Conservation (phyloP, 92 coral and sea anemone genomes). For the Zoanthus sansibaricus region DNA sequence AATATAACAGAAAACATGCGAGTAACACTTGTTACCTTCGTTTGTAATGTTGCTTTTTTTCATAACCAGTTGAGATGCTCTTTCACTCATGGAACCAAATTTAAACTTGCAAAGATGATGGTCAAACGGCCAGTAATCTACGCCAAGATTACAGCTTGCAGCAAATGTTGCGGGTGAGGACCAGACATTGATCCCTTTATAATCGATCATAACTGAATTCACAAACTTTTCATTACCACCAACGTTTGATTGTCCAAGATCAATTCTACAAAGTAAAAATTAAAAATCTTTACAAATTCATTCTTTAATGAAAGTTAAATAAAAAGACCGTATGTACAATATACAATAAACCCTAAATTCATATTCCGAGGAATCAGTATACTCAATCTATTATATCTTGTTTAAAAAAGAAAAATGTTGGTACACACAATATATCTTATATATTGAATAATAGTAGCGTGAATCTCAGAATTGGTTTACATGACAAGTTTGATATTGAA, state of each 20-base stretch:
- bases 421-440: too few relatives aligned
- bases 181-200: not conserved
- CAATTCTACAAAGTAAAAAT: not conserved
- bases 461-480: too few relatives aligned
- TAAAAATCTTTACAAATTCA: not conserved
- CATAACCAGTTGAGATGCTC: not conserved
- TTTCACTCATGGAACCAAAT: constrained; percentile 28
- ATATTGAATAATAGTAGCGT: too few relatives aligned
- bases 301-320: too few relatives aligned
- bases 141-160: constrained; percentile 6
- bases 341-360: too few relatives aligned
- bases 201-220: not conserved
- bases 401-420: too few relatives aligned
- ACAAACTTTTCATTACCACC: constrained; percentile 8
- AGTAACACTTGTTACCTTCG: not conserved
- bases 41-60: not conserved
- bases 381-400: too few relatives aligned
- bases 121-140: constrained; percentile 6
- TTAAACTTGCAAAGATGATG: not conserved
- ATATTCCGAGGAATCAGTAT: too few relatives aligned
- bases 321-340: too few relatives aligned
- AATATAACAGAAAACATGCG: too few relatives aligned
- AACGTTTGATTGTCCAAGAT: not conserved
- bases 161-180: constrained; percentile 16
- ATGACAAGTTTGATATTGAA: too few relatives aligned